These are phyloP conservation scores for Drosophila serrata DNA, from an alignment of 1,140 invertebrate genomes.

Conservation along the genomic window DNA sequence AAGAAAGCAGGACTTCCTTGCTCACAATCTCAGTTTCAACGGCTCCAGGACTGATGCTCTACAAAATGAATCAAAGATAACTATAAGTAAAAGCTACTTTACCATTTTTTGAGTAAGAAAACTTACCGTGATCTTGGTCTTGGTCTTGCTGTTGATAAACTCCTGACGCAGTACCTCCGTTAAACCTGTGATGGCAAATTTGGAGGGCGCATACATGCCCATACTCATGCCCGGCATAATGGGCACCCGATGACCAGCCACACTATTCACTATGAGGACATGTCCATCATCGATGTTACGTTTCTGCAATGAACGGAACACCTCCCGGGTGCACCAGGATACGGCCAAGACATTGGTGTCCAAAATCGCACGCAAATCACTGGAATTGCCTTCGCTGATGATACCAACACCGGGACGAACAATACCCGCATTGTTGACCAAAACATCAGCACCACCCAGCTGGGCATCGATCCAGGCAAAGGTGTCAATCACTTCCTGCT, in stretches of 20 bases:
- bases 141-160: constrained; percentile 86
- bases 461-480: constrained; percentile 88
- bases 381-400: constrained; percentile 33
- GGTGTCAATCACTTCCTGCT: constrained; percentile 88
- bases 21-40: constrained; percentile 64
- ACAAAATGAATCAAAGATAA: background rate
- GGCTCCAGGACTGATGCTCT: constrained; percentile 87
- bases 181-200: constrained; percentile 90
- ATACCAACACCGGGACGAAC: constrained; percentile 31
- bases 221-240: constrained; percentile 56
- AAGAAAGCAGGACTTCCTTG: accelerated
- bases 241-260: constrained; percentile 86
- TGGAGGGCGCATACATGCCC: constrained; percentile 88
- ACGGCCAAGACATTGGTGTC: constrained; percentile 90
- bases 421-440: constrained; percentile 92
- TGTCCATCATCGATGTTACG: constrained; percentile 89
- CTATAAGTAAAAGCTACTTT: background rate
- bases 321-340: constrained; percentile 88
- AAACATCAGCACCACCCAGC: constrained; percentile 89
- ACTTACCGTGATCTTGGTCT: constrained; percentile 88
- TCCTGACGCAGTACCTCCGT: constrained; percentile 89
- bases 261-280: constrained; percentile 90
- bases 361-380: constrained; percentile 78
- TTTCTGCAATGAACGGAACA: constrained; percentile 89
- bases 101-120: accelerated